Percentiles rank a stretch among this genome's conserved stretches.
Conservation (phyloP, 2,113 vertebrate species). For the Neoarius graeffei region DNA sequence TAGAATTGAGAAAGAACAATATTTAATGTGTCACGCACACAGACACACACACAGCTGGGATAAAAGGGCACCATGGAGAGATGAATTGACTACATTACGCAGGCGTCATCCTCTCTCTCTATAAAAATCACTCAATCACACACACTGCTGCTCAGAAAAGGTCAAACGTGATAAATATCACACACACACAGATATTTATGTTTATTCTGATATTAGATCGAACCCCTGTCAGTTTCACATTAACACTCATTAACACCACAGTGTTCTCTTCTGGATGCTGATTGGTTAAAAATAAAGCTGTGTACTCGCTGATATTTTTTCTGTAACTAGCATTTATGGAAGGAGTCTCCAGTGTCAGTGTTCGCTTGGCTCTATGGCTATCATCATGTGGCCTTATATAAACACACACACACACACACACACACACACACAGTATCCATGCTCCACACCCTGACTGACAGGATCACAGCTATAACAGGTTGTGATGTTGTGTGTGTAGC, state of each 20-base stretch:
- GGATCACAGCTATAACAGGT: too few species aligned
- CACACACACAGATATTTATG: neutral
- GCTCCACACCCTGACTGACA: too few species aligned
- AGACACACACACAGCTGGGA: neutral
- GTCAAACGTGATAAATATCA: conserved; percentile 41
- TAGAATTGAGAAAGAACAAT: neutral
- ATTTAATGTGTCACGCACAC: neutral
- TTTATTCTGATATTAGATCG: too few species aligned
- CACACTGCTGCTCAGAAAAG: conserved; percentile 18
- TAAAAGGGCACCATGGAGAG: conserved; percentile 4
- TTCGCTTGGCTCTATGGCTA: too few species aligned
- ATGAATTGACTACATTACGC: conserved; percentile 40
- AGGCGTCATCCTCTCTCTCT: conserved; percentile 4
- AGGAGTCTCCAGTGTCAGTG: too few species aligned
- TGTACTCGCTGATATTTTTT: too few species aligned
- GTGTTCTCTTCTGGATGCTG: neutral
- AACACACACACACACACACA: too few species aligned
- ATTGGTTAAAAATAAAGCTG: neutral
- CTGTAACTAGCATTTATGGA: too few species aligned
- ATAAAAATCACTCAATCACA: conserved; percentile 23
- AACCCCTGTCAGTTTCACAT: neutral
- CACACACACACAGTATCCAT: too few species aligned
- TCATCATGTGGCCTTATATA: too few species aligned
- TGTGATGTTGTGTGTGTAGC: too few species aligned
- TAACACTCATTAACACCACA: neutral